These are phyloP conservation scores for Anniella stebbinsi DNA, from an alignment of 2,797 vertebrate species.

Conservation along the genomic window DNA sequence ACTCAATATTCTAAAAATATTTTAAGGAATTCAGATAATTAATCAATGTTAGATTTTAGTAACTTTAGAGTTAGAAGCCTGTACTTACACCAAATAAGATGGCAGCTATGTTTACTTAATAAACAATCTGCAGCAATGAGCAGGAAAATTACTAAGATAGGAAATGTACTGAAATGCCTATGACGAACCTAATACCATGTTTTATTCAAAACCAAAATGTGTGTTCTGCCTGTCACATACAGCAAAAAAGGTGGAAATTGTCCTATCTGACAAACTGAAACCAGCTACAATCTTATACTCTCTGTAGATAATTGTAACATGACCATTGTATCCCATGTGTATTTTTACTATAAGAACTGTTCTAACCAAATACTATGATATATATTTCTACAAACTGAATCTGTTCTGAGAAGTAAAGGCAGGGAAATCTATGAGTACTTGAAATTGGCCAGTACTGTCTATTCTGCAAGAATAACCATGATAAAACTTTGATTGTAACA, in stretches of 20 bases:
- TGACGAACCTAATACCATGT: neutral
- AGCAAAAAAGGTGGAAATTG: neutral
- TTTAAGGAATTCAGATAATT: neutral
- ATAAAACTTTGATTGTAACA: neutral
- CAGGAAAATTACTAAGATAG: neutral
- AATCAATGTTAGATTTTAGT: neutral
- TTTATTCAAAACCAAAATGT: slow-evolving; percentile 10
- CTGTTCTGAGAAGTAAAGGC: neutral
- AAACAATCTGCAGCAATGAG: neutral
- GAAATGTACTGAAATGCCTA: neutral
- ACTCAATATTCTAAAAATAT: slow-evolving; percentile 19
- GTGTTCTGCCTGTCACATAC: neutral
- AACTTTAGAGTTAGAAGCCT: neutral
- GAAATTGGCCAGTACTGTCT: neutral
- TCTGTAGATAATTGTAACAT: slow-evolving; percentile 16
- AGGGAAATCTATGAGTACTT: neutral
- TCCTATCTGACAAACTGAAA: neutral
- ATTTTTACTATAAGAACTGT: neutral
- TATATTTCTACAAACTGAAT: neutral
- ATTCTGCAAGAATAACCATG: neutral
- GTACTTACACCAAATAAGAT: slow-evolving; percentile 15
- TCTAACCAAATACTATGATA: neutral
- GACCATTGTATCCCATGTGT: neutral
- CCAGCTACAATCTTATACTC: neutral
- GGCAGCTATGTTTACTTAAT: slow-evolving; percentile 27